Conservation (phyloP, 2,797 vertebrate species). For the Bovichtus variegatus region DNA sequence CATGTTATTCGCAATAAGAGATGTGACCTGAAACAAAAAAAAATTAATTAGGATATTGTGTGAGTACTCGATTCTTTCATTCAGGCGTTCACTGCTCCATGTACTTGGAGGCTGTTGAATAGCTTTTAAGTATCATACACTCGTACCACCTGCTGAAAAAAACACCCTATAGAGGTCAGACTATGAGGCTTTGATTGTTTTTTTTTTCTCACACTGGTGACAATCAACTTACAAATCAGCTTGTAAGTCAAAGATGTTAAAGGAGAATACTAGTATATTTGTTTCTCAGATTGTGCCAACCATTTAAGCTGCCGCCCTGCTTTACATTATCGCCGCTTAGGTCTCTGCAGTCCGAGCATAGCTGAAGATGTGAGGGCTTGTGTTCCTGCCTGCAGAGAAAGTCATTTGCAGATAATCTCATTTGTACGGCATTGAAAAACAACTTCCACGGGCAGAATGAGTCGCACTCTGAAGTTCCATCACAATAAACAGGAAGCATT, state of each 20-base stretch:
- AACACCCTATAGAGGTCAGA: constrained; percentile 46
- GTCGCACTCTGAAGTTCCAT: neutral
- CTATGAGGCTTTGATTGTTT: constrained; percentile 2
- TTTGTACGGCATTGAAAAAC: constrained; percentile 1
- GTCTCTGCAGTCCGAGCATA: neutral
- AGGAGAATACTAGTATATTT: constrained; percentile 2
- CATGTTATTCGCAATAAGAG: constrained; percentile 8
- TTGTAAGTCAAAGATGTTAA: neutral
- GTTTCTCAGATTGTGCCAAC: neutral
- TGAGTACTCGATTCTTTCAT: neutral
- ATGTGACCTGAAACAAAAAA: too few relatives aligned
- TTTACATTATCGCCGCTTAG: neutral
- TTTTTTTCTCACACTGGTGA: constrained; percentile 18
- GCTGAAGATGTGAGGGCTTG: neutral
- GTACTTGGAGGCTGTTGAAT: neutral
- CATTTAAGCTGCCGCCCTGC: neutral
- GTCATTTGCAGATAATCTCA: constrained; percentile 17
- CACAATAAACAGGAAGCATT: neutral
- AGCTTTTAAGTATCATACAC: neutral
- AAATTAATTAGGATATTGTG: too few relatives aligned
- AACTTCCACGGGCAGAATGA: neutral
- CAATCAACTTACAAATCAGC: constrained; percentile 16
- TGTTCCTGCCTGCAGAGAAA: neutral
- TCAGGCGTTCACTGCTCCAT: neutral
- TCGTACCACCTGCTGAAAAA: neutral